Percentiles rank a stretch among this genome's conserved stretches.
Evolutionary conservation across 2,888 invertebrate species (phyloP).

Genomic region (Chydorus sphaericus): DNA sequence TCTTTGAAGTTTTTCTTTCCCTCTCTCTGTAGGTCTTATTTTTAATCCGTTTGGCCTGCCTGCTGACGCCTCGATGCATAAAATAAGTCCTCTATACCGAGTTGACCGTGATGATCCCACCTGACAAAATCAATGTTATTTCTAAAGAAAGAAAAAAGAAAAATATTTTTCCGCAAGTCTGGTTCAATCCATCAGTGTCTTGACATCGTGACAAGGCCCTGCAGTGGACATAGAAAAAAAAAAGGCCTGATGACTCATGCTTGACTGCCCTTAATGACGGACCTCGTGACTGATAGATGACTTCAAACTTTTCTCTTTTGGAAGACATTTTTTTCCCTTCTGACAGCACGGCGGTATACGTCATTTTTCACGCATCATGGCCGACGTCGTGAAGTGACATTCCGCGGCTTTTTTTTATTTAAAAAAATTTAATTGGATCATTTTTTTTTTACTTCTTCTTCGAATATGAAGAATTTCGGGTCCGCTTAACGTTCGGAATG

Average conservation of each 20-base stretch:
- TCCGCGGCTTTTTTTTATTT: too few relatives aligned
- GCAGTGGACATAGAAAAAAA: conserved; percentile 1
- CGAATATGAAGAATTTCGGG: too few relatives aligned
- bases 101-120: too few relatives aligned
- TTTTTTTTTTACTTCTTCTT: too few relatives aligned
- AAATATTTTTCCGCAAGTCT: conserved; percentile 4
- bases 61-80: too few relatives aligned
- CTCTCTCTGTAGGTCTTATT: not conserved
- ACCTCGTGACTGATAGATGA: conserved; percentile 6
- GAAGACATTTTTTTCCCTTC: not conserved
- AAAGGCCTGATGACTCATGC: conserved; percentile 6
- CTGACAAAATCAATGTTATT: not conserved
- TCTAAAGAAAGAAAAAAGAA: not conserved
- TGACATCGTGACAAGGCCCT: conserved; percentile 5
- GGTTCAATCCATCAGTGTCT: conserved; percentile 8
- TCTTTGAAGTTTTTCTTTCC: too few relatives aligned
- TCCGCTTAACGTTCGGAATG: not conserved
- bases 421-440: too few relatives aligned
- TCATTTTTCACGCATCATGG: too few relatives aligned
- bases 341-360: not conserved
- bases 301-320: conserved; percentile 4
- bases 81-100: too few relatives aligned
- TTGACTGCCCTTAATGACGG: conserved; percentile 7
- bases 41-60: not conserved
- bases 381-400: too few relatives aligned